Evolutionary conservation across 1,140 invertebrate species (phyloP).

Genomic region (Drosophila bocqueti): DNA sequence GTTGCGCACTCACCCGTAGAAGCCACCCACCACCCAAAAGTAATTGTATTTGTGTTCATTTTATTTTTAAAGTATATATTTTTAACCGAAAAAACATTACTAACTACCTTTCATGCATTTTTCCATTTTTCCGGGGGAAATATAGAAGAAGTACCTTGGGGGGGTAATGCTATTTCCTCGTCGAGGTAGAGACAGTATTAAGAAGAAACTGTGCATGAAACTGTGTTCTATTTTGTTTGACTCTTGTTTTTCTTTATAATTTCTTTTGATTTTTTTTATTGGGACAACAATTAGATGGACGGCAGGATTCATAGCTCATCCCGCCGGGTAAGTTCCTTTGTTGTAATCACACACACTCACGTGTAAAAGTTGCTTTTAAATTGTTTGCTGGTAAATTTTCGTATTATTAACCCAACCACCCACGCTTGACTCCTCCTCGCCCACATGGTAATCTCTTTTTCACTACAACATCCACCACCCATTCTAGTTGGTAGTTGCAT

Average conservation of each 20-base stretch:
- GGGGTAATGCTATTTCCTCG: not conserved
- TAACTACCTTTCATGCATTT: conserved; percentile 5
- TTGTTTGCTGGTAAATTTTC: conserved; percentile 23
- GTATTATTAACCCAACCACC: conserved; percentile 1
- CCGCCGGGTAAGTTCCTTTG: conserved; percentile 85
- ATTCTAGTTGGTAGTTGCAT: conserved; percentile 36
- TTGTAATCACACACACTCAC: conserved; percentile 70
- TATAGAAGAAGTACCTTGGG: not conserved
- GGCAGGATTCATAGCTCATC: conserved; percentile 85
- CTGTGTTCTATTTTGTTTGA: conserved; percentile 80
- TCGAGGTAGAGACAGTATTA: conserved; percentile 32
- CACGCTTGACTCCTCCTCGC: conserved; percentile 12
- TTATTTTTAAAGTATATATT: not conserved
- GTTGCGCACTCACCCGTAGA: not conserved
- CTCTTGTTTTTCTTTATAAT: conserved; percentile 78
- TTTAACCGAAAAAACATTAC: not conserved
- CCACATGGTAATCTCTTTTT: conserved; percentile 18
- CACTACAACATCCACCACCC: conserved; percentile 4
- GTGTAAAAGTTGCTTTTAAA: conserved; percentile 48
- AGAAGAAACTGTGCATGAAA: conserved; percentile 70
- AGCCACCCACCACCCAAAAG: not conserved
- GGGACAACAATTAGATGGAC: conserved; percentile 85
- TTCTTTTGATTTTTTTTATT: conserved; percentile 85
- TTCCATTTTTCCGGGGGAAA: not conserved
- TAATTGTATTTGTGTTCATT: not conserved